Evolutionary conservation across 2,888 invertebrate species (phyloP).

Genomic region (Nesidiocoris tenuis): DNA sequence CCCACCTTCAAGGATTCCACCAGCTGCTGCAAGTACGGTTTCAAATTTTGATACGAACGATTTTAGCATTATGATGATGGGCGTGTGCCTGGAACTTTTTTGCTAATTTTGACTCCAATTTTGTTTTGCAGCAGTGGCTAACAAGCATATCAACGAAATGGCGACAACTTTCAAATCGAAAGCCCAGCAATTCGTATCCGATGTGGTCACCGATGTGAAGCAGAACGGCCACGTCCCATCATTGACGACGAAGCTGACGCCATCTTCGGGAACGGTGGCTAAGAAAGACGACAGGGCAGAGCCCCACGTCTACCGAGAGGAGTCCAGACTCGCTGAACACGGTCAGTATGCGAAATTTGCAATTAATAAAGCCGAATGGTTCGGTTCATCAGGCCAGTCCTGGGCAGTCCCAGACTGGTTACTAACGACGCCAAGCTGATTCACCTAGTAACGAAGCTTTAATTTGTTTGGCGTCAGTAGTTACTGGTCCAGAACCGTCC

Average conservation of each 20-base stretch:
- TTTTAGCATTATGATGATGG: not conserved
- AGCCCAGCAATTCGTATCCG: conserved; percentile 66
- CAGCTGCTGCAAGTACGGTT: conserved; percentile 49
- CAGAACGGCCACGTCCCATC: conserved; percentile 53
- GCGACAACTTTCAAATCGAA: conserved; percentile 67
- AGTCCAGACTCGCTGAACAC: conserved; percentile 68
- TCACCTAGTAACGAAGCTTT: too few species aligned
- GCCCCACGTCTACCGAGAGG: conserved; percentile 69
- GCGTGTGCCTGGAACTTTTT: too few species aligned
- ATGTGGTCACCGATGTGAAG: conserved; percentile 64
- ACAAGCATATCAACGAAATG: conserved; percentile 67
- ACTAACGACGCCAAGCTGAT: too few species aligned
- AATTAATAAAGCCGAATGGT: too few species aligned
- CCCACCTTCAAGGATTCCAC: conserved; percentile 54
- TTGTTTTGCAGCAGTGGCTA: conserved; percentile 57
- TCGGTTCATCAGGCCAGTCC: too few species aligned
- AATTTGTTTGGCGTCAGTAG: too few species aligned
- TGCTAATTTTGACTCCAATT: too few species aligned
- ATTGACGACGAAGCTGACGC: conserved; percentile 47
- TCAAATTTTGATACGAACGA: not conserved
- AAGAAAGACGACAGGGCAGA: conserved; percentile 52
- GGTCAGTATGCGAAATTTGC: conserved; percentile 60
- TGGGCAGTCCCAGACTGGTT: too few species aligned
- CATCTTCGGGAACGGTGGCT: conserved; percentile 1
- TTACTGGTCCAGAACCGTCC: too few species aligned